Percentiles rank a stretch among this genome's conserved stretches.
Conservation (phyloP, 2,797 vertebrate genomes). For the Cossypha heuglini region DNA sequence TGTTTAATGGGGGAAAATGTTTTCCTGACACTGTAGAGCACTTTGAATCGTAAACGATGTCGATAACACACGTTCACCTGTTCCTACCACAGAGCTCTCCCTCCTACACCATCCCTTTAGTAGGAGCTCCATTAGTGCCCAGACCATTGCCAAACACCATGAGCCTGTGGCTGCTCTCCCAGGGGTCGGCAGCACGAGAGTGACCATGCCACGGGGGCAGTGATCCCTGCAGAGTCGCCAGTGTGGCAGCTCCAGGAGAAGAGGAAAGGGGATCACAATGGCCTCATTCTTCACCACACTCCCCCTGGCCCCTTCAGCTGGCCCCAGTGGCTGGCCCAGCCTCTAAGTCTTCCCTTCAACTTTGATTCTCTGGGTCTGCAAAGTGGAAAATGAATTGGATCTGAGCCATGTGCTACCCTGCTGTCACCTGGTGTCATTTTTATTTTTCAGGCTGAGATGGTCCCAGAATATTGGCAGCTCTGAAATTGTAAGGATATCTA, state of each 20-base stretch:
- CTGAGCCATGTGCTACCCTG: conserved; percentile 54
- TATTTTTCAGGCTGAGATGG: conserved; percentile 64
- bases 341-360: conserved; percentile 54
- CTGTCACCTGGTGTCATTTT: conserved; percentile 71
- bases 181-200: fast-evolving
- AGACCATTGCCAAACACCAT: fast-evolving
- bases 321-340: not conserved
- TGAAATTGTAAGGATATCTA: conserved; percentile 65
- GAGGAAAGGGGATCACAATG: not conserved
- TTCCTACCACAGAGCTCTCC: not conserved
- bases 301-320: not conserved
- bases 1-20: conserved; percentile 55
- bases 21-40: conserved; percentile 38
- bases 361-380: conserved; percentile 54
- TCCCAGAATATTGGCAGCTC: conserved; percentile 69
- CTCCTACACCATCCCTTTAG: not conserved
- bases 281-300: not conserved
- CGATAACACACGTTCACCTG: conserved; percentile 7
- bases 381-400: conserved; percentile 69
- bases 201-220: not conserved
- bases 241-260: not conserved
- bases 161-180: not conserved
- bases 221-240: not conserved
- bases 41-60: not conserved
- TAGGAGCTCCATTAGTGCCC: not conserved